phyloP scores from a whole-genome alignment of 1,140 invertebrate species.

The Drosophila santomea region DNA sequence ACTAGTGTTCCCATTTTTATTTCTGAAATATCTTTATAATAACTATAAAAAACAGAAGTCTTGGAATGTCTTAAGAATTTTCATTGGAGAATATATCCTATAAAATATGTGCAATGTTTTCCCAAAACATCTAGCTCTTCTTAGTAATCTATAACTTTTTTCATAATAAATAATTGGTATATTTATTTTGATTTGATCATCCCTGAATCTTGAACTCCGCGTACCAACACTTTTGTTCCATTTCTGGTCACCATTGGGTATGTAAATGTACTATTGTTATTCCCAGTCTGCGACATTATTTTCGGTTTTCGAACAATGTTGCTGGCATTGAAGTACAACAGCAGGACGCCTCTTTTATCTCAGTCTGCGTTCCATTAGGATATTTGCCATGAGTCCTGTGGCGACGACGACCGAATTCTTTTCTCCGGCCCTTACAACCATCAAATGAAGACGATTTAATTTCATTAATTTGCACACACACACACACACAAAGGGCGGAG shows the following conservation, averaged over 20 bases:
- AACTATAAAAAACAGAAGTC: too few species aligned
- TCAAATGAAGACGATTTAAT: conserved; percentile 78
- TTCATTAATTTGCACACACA: conserved; percentile 74
- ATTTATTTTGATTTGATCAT: neutral
- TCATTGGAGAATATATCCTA: too few species aligned
- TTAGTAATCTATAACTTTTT: neutral
- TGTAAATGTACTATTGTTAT: conserved; percentile 25
- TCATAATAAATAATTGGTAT: neutral
- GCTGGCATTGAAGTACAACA: conserved; percentile 20
- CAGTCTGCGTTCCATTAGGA: conserved; percentile 29
- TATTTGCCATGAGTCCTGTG: conserved; percentile 37
- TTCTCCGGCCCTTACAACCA: conserved; percentile 32
- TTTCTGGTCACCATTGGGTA: too few species aligned
- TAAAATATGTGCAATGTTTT: too few species aligned
- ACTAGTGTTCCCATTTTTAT: too few species aligned
- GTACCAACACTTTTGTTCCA: too few species aligned
- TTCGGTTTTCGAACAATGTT: conserved; percentile 30
- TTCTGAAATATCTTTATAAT: too few species aligned
- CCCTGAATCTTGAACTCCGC: neutral
- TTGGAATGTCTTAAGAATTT: too few species aligned
- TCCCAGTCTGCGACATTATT: neutral
- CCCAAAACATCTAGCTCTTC: neutral
- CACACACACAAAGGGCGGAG: neutral
- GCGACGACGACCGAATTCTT: conserved; percentile 21
- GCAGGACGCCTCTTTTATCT: conserved; percentile 13